phyloP scores from a whole-genome alignment of 2,888 invertebrate genomes.

The Caenorhabditis sp. region DNA sequence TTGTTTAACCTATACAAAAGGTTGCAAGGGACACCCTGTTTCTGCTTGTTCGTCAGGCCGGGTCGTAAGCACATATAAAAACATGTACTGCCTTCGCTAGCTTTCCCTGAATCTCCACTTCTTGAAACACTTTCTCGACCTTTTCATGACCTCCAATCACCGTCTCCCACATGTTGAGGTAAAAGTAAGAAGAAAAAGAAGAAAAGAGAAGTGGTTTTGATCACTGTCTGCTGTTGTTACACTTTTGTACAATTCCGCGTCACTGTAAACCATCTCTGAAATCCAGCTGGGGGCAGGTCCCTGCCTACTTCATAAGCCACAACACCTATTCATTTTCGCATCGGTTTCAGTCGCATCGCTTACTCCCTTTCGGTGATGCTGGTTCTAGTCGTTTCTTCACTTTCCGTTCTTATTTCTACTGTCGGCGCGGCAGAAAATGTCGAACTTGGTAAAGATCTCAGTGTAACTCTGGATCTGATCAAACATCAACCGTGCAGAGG shows the following conservation, averaged over 20 bases:
- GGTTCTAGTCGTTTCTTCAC: slow-evolving; percentile 2
- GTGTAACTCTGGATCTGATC: slow-evolving; percentile 74
- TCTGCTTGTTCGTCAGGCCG: slow-evolving; percentile 1
- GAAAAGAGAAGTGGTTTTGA: slow-evolving; percentile 42
- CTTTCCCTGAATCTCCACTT: neutral
- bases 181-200: slow-evolving; percentile 30
- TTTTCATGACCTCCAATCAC: slow-evolving; percentile 44
- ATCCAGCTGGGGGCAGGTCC: slow-evolving; percentile 52
- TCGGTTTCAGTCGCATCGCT: slow-evolving; percentile 32
- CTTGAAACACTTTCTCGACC: slow-evolving; percentile 16
- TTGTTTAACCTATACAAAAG: slow-evolving; percentile 5
- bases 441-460: slow-evolving; percentile 73
- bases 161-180: slow-evolving; percentile 12
- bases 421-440: slow-evolving; percentile 46
- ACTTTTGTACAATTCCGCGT: slow-evolving; percentile 58
- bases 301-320: slow-evolving; percentile 41
- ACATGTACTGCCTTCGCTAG: neutral
- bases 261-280: slow-evolving; percentile 54
- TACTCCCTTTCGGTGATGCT: slow-evolving; percentile 23
- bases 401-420: slow-evolving; percentile 12
- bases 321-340: slow-evolving; percentile 40
- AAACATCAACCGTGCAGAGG: slow-evolving; percentile 78
- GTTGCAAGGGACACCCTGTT: slow-evolving; percentile 11
- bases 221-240: slow-evolving; percentile 49
- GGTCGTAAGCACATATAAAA: slow-evolving; percentile 9